Evolutionary conservation across 1,140 invertebrate species (phyloP), one percentile per base, ranked within the genome.

Genomic region (Lepidurus apus): DNA sequence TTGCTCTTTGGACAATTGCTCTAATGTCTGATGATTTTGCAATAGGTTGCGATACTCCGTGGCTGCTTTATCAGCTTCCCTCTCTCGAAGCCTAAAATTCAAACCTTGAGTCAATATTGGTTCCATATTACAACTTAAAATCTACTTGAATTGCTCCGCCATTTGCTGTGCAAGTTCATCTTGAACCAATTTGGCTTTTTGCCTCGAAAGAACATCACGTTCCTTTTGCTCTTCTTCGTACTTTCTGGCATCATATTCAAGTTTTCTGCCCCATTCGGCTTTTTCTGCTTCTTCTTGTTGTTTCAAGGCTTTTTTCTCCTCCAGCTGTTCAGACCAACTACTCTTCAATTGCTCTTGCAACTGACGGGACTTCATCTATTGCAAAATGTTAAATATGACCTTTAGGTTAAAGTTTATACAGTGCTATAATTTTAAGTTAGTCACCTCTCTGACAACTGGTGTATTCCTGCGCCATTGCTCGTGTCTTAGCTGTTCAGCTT

Each of bases 121-220:
- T 1, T 65, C 45, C 1, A 47, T 4, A 47, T 65, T 65, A 7
- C 1, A 21, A 9, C 34, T 34, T 4, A 65, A 21, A 11, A 11
- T 65, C 13, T 65, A 65, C 53, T 17, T 65, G 53, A 65, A 65
- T 65, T 65, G 53, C 21, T 65, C 53, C n/a, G n/a, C n/a, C 17
- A 65, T 65, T 17, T 65, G 53, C 13, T 65, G 17, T 65, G 17
- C 53, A 9, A 65, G 53, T 7, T 65, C 53, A n/a, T 65, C n/a
- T 17, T 65, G 9, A 13, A 65, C 13, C 21, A 21, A 13, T 21
- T 17, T 65, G 4, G 53, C 53, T 65, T 65, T 65, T 17, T 65
- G 53, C 53, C 8, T 65, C 53, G 21, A 7, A 17, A 65, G 53
- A 65, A n/a, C 21, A 21, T 65, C n/a, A 6, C 53, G 53, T 21